These are phyloP conservation scores for Sclerurus mexicanus DNA, from an alignment of 2,113 vertebrate species.

Conservation along the genomic window DNA sequence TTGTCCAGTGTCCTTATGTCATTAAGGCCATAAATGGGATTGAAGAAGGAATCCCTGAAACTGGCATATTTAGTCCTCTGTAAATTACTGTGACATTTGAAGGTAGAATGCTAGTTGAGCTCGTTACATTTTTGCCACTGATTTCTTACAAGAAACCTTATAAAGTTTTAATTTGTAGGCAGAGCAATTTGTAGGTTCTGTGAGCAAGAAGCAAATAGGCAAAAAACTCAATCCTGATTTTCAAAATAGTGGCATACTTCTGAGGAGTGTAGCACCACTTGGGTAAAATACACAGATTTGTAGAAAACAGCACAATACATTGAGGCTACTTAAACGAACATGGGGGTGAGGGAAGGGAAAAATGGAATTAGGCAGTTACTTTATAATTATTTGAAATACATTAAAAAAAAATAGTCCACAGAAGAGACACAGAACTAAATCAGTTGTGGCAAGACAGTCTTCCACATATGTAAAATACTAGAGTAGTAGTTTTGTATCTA, in stretches of 20 bases:
- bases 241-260: background rate
- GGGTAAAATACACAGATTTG: background rate
- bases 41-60: background rate
- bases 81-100: background rate
- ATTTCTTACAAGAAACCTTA: background rate
- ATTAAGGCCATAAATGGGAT: background rate
- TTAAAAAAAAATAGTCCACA: background rate
- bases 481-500: background rate
- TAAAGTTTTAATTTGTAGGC: background rate
- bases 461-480: fast-evolving
- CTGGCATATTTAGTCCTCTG: background rate
- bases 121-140: background rate
- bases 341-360: background rate
- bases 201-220: background rate
- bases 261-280: background rate
- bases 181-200: background rate
- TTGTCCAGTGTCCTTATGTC: background rate
- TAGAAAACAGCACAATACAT: background rate
- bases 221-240: background rate
- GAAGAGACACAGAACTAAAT: background rate
- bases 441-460: background rate
- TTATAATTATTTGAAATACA: background rate
- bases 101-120: background rate
- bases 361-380: background rate
- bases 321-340: background rate